Evolutionary conservation across 2,797 vertebrate genomes (phyloP), one percentile per base, ranked within the genome.

Genomic region (Chaetophractus vellerosus): DNA sequence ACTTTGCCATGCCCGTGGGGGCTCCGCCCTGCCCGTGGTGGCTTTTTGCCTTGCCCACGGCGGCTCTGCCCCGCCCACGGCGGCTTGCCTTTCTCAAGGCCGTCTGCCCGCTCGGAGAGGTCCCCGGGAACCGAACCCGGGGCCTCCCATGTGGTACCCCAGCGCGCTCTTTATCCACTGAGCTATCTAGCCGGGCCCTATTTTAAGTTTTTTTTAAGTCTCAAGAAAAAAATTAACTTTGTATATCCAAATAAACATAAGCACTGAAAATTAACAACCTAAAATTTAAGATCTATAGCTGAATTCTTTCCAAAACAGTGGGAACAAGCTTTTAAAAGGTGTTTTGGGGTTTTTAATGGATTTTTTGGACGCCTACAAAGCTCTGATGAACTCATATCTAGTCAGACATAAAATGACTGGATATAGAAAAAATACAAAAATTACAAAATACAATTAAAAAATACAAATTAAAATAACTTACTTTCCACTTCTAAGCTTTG

Each of bases 251-350:
- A 84, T 71, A 90, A 92, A 82, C 2, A 18, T n/a, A 84, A 80
- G 6, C 26, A 59, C 52, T 71, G 9, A 36, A 82, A 87, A 55
- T 23, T 75, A 87, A 75, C 23, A 64, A 87, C 66, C 18, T 63
- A 76, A 90, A 93, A 90, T 31, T 78, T 45, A 89, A 50, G 18
- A 78, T 18, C 82, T 50, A 87, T 7, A 75, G 31, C 24, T 63
- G 8, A 82, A 87, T 94, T 87, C 61, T 45, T 88, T 88, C 71
- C n/a, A 45, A n/a, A 90, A 86, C 4, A 41, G 9, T 26, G 8
- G 21, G 78, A 71, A 50, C 33, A 9, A 88, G 33, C 81, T 88
- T 79, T 50, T 52, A 82, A 84, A 93, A 28, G 16, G 9, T 28
- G 68, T 71, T 64, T 24, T 45, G 12, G 9, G 41, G 3, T 57